Base-by-base conservation (phyloP, 2,113 vertebrate species). In the Pelobates fuscus region DNA sequence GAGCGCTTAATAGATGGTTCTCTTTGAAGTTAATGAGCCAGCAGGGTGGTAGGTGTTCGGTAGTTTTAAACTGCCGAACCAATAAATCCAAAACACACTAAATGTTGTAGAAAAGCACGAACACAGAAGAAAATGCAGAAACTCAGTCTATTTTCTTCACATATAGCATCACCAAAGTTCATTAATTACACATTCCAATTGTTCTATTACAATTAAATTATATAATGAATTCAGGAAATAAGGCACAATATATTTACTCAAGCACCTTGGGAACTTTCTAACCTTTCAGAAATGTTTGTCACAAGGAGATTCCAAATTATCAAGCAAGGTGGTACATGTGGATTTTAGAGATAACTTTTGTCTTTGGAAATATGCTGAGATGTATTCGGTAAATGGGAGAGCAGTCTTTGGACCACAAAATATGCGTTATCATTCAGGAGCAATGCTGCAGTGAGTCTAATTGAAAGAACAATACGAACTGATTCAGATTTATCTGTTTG, bases 271-370 rank as follows among this genome's bases (percentile, higher is more conserved):
- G 30, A 44, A 44, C 11, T 71, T 30, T 52, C 2, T 8, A 14
- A 17, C 20, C 26, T 62, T 62, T 62, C 43, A 52, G 24, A 71
- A 30, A 57, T 62, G 58, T 57, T 41, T 71, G 70, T 41, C 27
- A 29, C 44, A 71, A 32, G n/a, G 26, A 32, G 58, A 21, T 32
- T 11, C 2, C 26, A 7, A 46, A 52, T 63, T 17, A 49, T 54
- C 27, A 52, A 27, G 23, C 41, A 60, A 71, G 25, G 5, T 41
- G 26, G 37, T 26, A 27, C 58, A 71, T 62, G 59, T 71, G 70
- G 58, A 62, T 52, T 23, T 46, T 17, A 71, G 41, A 62, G 70
- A 71, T 71, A 71, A 62, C 58, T 27, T 71, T 23, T 52, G 43
- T 62, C 67, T 70, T 29, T 52, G 67, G 67, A 37, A 37, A 37